Evolutionary conservation across 2,797 vertebrate genomes (phyloP), one percentile per base, ranked within the genome.

Genomic region (Enteromius fasciolatus): DNA sequence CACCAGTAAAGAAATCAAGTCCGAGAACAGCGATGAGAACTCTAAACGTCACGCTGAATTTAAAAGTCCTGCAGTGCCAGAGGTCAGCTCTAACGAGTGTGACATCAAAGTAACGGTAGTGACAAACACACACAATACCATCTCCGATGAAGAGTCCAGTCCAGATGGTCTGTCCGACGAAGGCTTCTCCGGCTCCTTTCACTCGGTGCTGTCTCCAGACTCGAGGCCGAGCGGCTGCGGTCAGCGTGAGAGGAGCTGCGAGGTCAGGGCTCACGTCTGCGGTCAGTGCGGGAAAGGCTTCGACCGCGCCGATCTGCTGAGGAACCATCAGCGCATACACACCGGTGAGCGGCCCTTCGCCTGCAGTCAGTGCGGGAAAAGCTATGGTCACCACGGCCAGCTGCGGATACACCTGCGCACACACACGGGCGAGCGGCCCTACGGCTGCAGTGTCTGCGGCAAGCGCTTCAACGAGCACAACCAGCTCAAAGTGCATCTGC

Each of bases 341-440:
- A 96, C 95, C 0, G 95, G 96, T 4, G 95, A 96, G 75, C 92
- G 92, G 39, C 95, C 95, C 0, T 96, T 91, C 59, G 39, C 87
- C 84, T 97, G 95, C 85, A 91, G 87, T 20, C 68, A 95, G 8
- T 96, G 96, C 79, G 92, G 89, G 1, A 95, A 95, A 87, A 93
- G 91, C 0, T 95, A 94, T 10, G 89, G 91, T 10, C 91, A 94
- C 70, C 89, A 91, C 48, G 91, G 93, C 18, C 94, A 94, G 90
- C 93, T 95, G 25, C 86, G 91, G 61, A 91, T 93, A 36, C 96
- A 96, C 89, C 95, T 94, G 36, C 92, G 96, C 8, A 85, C 92
- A 78, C 96, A 96, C 90, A 96, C 94, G 0, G 96, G 95, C 1
- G 96, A 97, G 87, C 94, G 94, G 41, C 95, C 95, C 0, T 96